Conservation (phyloP, 1,140 invertebrate species). For the Riptortus pedestris region DNA sequence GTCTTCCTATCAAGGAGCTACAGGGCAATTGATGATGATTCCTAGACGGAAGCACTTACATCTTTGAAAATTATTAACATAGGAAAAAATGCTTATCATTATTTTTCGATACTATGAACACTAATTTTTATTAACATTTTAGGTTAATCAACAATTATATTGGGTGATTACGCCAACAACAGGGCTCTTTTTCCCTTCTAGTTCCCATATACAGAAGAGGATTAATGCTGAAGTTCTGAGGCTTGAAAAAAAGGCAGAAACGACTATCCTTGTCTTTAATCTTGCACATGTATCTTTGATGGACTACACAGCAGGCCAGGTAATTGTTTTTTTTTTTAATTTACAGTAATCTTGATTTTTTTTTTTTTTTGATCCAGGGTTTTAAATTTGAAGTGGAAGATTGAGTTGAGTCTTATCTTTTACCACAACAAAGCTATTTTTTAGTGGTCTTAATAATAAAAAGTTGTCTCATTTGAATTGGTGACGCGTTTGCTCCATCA, state of each 20-base stretch:
- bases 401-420: background rate
- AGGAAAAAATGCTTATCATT: background rate
- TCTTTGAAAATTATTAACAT: background rate
- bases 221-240: constrained; percentile 36
- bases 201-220: constrained; percentile 39
- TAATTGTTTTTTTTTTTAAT: constrained; percentile 32
- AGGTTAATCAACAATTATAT: constrained; percentile 31
- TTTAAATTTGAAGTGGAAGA: background rate
- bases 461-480: background rate
- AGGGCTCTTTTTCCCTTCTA: constrained; percentile 44
- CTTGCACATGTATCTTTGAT: constrained; percentile 42
- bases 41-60: background rate
- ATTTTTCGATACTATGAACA: background rate
- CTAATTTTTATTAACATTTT: constrained; percentile 6
- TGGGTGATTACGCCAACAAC: constrained; percentile 40
- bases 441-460: background rate
- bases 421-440: background rate
- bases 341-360: background rate
- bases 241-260: constrained; percentile 26
- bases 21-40: background rate
- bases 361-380: background rate
- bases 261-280: constrained; percentile 40
- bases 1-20: background rate
- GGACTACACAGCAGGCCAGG: constrained; percentile 49
- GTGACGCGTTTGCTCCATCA: background rate